These are phyloP conservation scores for Apodemus agrarius DNA, from an alignment of 2,797 vertebrate species.

Conservation along the genomic window DNA sequence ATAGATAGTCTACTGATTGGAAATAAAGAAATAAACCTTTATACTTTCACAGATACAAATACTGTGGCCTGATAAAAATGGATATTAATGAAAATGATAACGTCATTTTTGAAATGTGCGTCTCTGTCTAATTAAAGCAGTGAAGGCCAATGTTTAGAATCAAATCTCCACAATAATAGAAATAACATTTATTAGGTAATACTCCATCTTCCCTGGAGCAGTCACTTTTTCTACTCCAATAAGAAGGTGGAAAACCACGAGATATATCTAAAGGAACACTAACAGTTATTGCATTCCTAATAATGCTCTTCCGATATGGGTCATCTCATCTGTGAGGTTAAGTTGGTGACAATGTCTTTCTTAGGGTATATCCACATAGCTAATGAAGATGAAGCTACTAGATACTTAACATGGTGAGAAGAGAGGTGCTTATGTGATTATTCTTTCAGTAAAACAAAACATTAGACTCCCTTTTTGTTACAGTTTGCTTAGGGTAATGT, in stretches of 20 bases:
- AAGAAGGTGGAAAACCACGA: not conserved
- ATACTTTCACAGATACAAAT: not conserved
- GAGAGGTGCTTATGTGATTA: not conserved
- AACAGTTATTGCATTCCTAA: not conserved
- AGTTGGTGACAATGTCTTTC: not conserved
- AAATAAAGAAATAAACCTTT: not conserved
- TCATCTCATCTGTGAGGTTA: not conserved
- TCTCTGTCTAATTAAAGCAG: not conserved
- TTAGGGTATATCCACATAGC: not conserved
- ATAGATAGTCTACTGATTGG: not conserved
- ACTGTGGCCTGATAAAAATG: not conserved
- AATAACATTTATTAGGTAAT: not conserved
- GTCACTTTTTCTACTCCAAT: not conserved
- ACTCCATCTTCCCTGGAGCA: not conserved
- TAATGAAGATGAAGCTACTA: not conserved
- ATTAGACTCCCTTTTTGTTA: not conserved
- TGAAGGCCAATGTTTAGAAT: not conserved
- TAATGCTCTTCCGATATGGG: not conserved
- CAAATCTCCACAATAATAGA: not conserved
- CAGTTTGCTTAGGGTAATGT: not conserved
- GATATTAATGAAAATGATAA: not conserved
- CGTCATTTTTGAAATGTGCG: not conserved
- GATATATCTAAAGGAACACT: not conserved
- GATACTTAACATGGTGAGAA: not conserved
- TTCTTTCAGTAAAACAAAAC: not conserved